phyloP scores from a whole-genome alignment of 2,888 invertebrate species.

The Brachypalpus laphriformis region DNA sequence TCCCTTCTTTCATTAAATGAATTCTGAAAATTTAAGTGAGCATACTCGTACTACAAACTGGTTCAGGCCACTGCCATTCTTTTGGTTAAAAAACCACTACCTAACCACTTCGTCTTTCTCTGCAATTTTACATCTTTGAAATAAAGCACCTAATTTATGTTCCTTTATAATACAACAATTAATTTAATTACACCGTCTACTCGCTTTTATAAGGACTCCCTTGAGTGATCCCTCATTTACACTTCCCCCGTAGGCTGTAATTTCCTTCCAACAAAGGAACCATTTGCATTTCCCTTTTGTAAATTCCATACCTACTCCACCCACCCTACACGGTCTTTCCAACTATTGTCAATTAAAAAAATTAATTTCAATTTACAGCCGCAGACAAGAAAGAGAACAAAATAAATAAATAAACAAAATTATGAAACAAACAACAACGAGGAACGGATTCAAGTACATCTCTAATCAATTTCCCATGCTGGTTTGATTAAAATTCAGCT shows the following conservation, averaged over 20 bases:
- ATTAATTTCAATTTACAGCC: constrained; percentile 15
- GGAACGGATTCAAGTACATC: neutral
- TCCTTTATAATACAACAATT: constrained; percentile 27
- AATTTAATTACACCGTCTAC: constrained; percentile 45
- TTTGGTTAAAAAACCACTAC: neutral
- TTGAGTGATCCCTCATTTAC: constrained; percentile 1
- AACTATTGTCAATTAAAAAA: constrained; percentile 36
- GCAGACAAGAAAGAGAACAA: neutral
- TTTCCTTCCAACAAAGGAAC: constrained; percentile 17
- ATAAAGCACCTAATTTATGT: constrained; percentile 2
- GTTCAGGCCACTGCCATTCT: neutral
- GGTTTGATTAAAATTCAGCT: constrained; percentile 19
- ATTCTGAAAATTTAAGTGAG: neutral
- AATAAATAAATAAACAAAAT: constrained; percentile 14
- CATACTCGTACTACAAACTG: neutral
- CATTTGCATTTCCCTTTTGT: neutral
- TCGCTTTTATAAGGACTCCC: constrained; percentile 18
- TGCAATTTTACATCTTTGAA: neutral
- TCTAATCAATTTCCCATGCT: neutral
- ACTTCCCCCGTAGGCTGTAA: neutral
- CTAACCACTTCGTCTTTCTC: neutral
- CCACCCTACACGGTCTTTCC: neutral
- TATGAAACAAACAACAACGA: constrained; percentile 9
- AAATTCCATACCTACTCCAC: neutral
- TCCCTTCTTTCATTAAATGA: neutral